These are phyloP conservation scores for Acanthaster planci DNA, from an alignment of 35 echinoderm and acorn worm genomes.

Conservation along the genomic window DNA sequence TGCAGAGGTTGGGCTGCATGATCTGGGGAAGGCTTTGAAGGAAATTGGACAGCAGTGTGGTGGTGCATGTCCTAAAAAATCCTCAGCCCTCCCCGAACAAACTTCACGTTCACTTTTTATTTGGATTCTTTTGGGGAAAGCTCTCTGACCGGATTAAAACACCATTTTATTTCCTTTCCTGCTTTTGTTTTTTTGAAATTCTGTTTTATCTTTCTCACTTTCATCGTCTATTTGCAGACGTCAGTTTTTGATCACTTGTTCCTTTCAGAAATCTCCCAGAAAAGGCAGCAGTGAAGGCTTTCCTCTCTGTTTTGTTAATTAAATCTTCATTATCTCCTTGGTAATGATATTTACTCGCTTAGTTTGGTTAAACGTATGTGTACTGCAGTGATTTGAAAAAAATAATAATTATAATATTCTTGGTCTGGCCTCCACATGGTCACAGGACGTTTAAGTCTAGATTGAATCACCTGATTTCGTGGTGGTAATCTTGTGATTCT, in stretches of 20 bases:
- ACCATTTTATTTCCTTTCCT: no score
- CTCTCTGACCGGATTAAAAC: neutral
- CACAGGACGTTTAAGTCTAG: neutral
- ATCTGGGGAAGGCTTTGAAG: conserved; percentile 1
- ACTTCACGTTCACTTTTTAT: neutral
- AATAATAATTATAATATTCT: neutral
- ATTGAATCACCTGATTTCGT: conserved; percentile 10
- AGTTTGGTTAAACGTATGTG: conserved; percentile 8
- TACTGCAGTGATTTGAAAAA: conserved; percentile 21
- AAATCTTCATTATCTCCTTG: neutral
- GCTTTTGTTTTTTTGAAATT: neutral
- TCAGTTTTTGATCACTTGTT: no score
- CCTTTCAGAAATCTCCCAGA: neutral
- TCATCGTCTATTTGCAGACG: neutral
- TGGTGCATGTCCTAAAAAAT: neutral
- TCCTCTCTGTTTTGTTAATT: neutral
- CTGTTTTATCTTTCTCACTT: neutral
- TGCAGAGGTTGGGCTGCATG: conserved; percentile 1
- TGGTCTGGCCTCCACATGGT: neutral
- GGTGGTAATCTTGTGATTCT: conserved; percentile 15
- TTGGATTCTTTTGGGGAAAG: neutral
- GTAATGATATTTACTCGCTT: neutral
- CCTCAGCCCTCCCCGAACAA: neutral
- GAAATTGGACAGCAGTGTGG: neutral
- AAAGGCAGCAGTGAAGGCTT: neutral